Conservation (phyloP, 2,113 vertebrate genomes). For the Benitochromis conjunctus region DNA sequence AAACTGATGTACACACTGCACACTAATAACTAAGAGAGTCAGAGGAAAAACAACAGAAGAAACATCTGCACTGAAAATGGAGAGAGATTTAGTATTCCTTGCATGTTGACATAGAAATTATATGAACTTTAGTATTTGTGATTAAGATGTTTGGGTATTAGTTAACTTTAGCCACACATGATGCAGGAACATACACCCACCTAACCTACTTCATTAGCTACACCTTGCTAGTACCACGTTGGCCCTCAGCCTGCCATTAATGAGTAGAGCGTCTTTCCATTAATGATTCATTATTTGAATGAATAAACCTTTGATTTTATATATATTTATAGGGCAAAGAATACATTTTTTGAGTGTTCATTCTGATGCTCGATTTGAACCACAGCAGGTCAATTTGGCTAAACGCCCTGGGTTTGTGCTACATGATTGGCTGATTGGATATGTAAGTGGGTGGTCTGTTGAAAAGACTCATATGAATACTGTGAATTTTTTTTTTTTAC, state of each 20-base stretch:
- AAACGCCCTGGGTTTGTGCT: neutral
- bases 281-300: no score
- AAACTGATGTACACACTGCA: neutral
- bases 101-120: neutral
- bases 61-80: neutral
- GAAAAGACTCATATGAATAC: neutral
- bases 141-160: neutral
- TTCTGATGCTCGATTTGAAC: fast-evolving
- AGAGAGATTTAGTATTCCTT: neutral
- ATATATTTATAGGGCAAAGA: no score
- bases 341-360: no score
- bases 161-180: neutral
- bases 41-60: neutral
- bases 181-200: neutral
- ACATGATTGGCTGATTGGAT: neutral
- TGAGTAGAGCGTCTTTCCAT: no score
- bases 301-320: no score
- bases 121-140: neutral
- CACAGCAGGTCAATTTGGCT: neutral
- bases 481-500: neutral
- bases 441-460: neutral
- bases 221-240: no score
- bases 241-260: neutral
- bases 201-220: no score
- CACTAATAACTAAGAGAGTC: neutral